Evolutionary conservation across 2,888 invertebrate species (phyloP), one percentile per base, ranked within the genome.

Genomic region (Agonum fuliginosum): DNA sequence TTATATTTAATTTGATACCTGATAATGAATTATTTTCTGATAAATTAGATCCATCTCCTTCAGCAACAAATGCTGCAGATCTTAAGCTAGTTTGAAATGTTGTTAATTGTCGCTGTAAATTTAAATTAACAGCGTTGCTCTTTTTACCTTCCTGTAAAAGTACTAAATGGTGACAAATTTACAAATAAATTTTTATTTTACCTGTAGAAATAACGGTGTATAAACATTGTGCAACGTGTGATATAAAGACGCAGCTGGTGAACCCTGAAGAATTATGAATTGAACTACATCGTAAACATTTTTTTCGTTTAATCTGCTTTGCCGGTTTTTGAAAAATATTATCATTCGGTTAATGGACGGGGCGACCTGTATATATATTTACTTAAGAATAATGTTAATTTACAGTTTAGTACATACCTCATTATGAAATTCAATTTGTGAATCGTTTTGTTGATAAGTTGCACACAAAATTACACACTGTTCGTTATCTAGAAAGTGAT

Each of bases 301-400:
- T 51, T 91, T 90, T 6, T 89, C 88, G 8, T 90, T 90, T 54
- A 92, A 88, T 6, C 88, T 86, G 14, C 87, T 87, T n/a, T 91
- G 90, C 77, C 86, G 86, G 4, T 87, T 86, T 87, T 93, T 93
- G 84, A 90, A 91, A 85, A 93, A 93, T 2, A 92, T 88, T 0
- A 91, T 82, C 22, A 83, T 78, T 43, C 80, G 78, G 24, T 79
- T 67, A 67, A 72, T 17, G 37, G 24, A 70, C 76, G 74, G n/a
- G 43, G 76, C 51, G n/a, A 77, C 58, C 67, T 74, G 10, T 46
- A 74, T 48, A 65, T 4, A 43, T 10, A 69, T 43, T 34, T 19
- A 19, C n/a, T n/a, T n/a, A n/a, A n/a, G n/a, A n/a, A n/a, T n/a
- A 34, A 34, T 65, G 10, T 41, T 37, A 20, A 24, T 0, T 8